Evolutionary conservation across 2,888 invertebrate genomes (phyloP), one percentile per base, ranked within the genome.

Genomic region (Globia sparganii): DNA sequence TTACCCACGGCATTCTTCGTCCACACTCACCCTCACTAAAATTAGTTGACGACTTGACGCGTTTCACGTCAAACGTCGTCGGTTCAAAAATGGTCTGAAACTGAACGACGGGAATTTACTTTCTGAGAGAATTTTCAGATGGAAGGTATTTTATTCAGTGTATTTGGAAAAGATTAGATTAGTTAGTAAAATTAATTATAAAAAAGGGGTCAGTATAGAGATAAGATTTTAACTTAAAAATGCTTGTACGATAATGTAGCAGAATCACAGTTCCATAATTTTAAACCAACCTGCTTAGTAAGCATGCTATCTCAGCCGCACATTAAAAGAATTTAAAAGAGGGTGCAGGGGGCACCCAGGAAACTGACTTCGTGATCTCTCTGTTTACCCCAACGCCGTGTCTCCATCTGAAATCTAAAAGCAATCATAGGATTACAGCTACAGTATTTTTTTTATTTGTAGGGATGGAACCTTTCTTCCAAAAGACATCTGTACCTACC

Each of bases 21-120:
- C 43, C 83, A 80, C 86, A 77, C 84, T 78, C 68, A 66, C 18
- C 53, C 84, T 75, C 77, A 71, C 73, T 68, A 72, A 86, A 86
- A 84, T 88, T 81, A 75, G 80, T 75, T 72, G 65, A 73, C 40
- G 80, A 81, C 78, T 72, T 77, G 73, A 78, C 65, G 76, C 66
- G 69, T 79, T 78, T 76, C 77, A 76, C 71, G 73, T 83, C 82
- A 80, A 87, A 84, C 68, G 81, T 78, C 73, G 59, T 65, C 77
- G 73, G 64, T 66, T 88, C 76, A n/a, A n/a, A n/a, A n/a, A n/a
- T n/a, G n/a, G n/a, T n/a, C n/a, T n/a, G n/a, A n/a, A 86, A 72
- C 31, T 67, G 70, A 72, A 72, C 9, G 70, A 58, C 25, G 34
- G 69, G 62, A 61, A 69, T 64, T 77, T 70, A 46, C 71, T 74